phyloP scores from a whole-genome alignment of 2,888 invertebrate species.

The Baccha elongata region DNA sequence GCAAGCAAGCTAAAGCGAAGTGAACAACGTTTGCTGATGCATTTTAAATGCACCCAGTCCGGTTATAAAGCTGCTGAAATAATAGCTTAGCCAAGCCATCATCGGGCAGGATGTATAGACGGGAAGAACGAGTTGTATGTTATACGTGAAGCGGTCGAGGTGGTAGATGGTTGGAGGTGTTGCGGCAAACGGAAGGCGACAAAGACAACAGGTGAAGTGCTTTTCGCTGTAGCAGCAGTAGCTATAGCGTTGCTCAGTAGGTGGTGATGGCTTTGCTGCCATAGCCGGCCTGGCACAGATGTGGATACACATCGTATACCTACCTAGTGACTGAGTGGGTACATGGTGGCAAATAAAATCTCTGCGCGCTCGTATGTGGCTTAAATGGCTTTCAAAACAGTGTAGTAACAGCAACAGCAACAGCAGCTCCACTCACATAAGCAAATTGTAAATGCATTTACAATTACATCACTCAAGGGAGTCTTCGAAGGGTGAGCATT shows the following conservation, averaged over 20 bases:
- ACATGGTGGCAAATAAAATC: constrained; percentile 63
- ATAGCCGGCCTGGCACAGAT: neutral
- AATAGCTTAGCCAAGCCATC: constrained; percentile 73
- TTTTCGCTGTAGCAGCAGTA: constrained; percentile 63
- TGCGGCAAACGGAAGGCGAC: constrained; percentile 69
- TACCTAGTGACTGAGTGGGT: too few species aligned
- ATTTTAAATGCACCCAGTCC: constrained; percentile 74
- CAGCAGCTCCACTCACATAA: constrained; percentile 31
- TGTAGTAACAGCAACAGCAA: constrained; percentile 26
- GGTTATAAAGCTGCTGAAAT: constrained; percentile 73
- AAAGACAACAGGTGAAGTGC: constrained; percentile 74
- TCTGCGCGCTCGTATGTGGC: constrained; percentile 69
- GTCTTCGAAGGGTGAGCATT: constrained; percentile 7
- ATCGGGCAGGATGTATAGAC: constrained; percentile 32
- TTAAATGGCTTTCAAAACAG: constrained; percentile 67
- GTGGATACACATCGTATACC: neutral
- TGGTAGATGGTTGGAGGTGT: constrained; percentile 55
- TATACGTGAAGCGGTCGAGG: constrained; percentile 30
- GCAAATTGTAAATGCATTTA: constrained; percentile 73
- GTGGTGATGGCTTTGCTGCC: constrained; percentile 45
- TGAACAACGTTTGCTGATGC: constrained; percentile 74
- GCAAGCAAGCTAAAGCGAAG: constrained; percentile 55
- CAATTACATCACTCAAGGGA: too few species aligned
- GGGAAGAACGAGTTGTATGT: neutral
- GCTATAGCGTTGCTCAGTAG: constrained; percentile 23